phyloP scores from a whole-genome alignment of 2,888 invertebrate genomes.

The Cantharis flavilabris region DNA sequence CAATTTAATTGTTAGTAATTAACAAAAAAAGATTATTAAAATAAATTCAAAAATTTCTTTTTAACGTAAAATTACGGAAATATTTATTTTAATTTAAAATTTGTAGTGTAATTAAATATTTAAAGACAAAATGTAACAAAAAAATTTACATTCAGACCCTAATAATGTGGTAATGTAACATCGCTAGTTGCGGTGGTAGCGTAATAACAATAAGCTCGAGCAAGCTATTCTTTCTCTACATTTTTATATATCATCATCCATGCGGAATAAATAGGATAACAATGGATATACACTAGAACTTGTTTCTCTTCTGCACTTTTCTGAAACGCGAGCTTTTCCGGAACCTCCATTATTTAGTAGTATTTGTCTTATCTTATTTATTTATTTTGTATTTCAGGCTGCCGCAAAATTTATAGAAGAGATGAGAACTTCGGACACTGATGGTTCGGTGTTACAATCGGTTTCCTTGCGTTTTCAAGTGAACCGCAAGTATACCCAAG shows the following conservation, averaged over 20 bases:
- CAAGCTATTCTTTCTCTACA: slow-evolving; percentile 15
- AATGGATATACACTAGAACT: slow-evolving; percentile 19
- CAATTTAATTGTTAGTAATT: background rate
- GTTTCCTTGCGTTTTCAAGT: slow-evolving; percentile 23
- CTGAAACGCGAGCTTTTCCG: slow-evolving; percentile 19
- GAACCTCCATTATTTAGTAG: slow-evolving; percentile 19
- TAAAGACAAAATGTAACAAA: background rate
- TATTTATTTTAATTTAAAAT: background rate
- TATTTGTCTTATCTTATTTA: slow-evolving; percentile 25
- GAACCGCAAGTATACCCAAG: slow-evolving; percentile 26
- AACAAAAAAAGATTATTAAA: background rate
- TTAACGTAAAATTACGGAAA: background rate
- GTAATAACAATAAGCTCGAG: slow-evolving; percentile 14
- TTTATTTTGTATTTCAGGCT: slow-evolving; percentile 25
- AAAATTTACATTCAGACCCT: slow-evolving; percentile 6
- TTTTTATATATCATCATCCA: slow-evolving; percentile 24
- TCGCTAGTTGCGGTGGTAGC: slow-evolving; percentile 4
- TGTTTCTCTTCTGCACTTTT: slow-evolving; percentile 23
- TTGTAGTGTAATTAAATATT: background rate
- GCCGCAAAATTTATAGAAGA: slow-evolving; percentile 24
- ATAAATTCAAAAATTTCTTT: background rate
- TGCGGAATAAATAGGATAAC: slow-evolving; percentile 22
- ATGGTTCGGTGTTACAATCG: slow-evolving; percentile 23
- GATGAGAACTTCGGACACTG: slow-evolving; percentile 21
- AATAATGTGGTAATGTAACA: slow-evolving; percentile 3